Conservation (phyloP, 2,888 invertebrate species). For the Thalpophila matura region DNA sequence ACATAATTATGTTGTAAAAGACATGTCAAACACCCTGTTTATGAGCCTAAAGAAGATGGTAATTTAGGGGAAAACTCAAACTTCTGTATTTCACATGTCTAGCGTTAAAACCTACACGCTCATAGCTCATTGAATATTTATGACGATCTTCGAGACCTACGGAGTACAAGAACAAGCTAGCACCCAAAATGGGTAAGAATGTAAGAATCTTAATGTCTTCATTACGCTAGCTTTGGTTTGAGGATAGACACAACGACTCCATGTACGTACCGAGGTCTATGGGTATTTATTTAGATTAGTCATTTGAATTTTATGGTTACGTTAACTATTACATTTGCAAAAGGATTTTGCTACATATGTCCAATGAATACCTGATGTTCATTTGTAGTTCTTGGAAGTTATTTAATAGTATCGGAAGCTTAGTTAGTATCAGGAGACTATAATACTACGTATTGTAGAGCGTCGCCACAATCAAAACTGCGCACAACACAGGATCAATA, state of each 20-base stretch:
- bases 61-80: background rate
- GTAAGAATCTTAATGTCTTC: constrained; percentile 82
- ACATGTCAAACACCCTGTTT: too few species aligned
- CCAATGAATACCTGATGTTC: too few species aligned
- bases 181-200: constrained; percentile 75
- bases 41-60: too few species aligned
- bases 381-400: too few species aligned
- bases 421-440: too few species aligned
- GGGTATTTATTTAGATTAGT: constrained; percentile 14
- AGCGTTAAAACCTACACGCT: constrained; percentile 39
- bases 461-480: background rate
- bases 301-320: constrained; percentile 6
- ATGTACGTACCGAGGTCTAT: constrained; percentile 43
- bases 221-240: constrained; percentile 71
- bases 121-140: constrained; percentile 59
- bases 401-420: too few species aligned
- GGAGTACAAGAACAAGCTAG: constrained; percentile 48
- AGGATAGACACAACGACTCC: constrained; percentile 52
- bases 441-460: too few species aligned
- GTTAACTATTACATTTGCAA: constrained; percentile 2
- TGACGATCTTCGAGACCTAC: constrained; percentile 32
- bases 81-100: constrained; percentile 27
- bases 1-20: too few species aligned
- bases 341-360: background rate
- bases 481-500: constrained; percentile 10